Evolutionary conservation across 2,113 vertebrate genomes (phyloP).

Genomic region (Tachysurus fulvidraco): DNA sequence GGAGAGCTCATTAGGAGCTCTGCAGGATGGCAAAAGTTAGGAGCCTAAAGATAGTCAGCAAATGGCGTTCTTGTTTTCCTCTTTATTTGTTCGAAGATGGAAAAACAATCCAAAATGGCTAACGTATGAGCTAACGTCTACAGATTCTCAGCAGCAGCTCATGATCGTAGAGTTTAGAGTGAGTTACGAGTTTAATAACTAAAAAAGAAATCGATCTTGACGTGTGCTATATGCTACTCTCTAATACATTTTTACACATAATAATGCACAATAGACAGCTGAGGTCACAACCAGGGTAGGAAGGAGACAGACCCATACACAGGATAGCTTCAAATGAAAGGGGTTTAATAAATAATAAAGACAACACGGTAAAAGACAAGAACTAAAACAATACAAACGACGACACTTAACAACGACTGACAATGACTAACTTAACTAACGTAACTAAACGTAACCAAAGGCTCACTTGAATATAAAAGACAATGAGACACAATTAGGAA

Average conservation of each 20-base stretch:
- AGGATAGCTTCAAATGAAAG: no score
- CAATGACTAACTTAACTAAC: no score
- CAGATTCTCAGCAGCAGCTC: background rate
- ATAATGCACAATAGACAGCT: background rate
- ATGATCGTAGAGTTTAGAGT: background rate
- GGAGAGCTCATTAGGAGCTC: slow-evolving; percentile 17
- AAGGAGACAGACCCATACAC: no score
- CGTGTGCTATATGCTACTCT: background rate
- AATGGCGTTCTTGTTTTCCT: background rate
- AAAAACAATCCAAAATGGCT: background rate
- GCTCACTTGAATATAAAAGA: no score
- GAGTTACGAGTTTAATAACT: background rate
- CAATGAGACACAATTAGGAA: no score
- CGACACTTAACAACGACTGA: no score
- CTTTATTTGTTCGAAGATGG: background rate
- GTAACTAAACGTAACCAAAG: no score
- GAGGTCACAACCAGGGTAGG: no score
- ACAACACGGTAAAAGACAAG: no score
- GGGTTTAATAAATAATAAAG: no score
- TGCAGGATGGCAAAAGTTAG: background rate
- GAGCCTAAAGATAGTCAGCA: slow-evolving; percentile 5
- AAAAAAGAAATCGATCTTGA: no score
- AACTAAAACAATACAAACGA: no score
- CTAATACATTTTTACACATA: background rate
- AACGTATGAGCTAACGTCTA: background rate